Evolutionary conservation across 2,797 vertebrate genomes (phyloP).

Genomic region (Phataginus tricuspis): DNA sequence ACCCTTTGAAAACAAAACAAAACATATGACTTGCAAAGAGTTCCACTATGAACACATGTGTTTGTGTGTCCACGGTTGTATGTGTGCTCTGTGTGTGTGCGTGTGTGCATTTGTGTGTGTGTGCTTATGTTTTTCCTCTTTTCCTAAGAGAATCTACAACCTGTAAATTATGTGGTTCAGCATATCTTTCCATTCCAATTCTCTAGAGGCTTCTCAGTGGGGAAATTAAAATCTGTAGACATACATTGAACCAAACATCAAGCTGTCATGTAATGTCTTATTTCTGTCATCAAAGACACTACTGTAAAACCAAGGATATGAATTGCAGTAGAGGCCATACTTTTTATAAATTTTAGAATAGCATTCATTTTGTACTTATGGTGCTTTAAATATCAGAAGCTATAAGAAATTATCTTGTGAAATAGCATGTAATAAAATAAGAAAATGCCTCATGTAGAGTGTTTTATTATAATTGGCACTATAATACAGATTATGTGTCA

Average conservation of each 20-base stretch:
- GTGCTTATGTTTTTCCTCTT: not conserved
- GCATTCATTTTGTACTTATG: not conserved
- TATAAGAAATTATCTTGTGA: slow-evolving; percentile 16
- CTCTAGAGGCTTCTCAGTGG: not conserved
- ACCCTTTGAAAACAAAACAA: not conserved
- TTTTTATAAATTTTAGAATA: not conserved
- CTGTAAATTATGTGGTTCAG: not conserved
- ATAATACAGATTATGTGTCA: slow-evolving; percentile 66
- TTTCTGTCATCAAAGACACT: not conserved
- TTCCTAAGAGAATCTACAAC: not conserved
- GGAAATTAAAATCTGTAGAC: not conserved
- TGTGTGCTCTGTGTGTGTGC: too few species aligned
- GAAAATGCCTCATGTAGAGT: not conserved
- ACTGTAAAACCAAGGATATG: not conserved
- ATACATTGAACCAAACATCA: not conserved
- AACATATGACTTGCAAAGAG: not conserved
- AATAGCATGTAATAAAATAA: slow-evolving; percentile 24
- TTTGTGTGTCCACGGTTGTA: not conserved
- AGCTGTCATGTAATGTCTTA: not conserved
- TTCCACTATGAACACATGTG: not conserved
- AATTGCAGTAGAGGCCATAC: not conserved
- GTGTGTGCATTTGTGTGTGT: not conserved
- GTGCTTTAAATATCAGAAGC: not conserved
- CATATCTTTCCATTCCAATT: not conserved
- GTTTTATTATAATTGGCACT: slow-evolving; percentile 44